Base-by-base conservation (phyloP, 2,797 vertebrate species). In the Pseudomugil gertrudae region DNA sequence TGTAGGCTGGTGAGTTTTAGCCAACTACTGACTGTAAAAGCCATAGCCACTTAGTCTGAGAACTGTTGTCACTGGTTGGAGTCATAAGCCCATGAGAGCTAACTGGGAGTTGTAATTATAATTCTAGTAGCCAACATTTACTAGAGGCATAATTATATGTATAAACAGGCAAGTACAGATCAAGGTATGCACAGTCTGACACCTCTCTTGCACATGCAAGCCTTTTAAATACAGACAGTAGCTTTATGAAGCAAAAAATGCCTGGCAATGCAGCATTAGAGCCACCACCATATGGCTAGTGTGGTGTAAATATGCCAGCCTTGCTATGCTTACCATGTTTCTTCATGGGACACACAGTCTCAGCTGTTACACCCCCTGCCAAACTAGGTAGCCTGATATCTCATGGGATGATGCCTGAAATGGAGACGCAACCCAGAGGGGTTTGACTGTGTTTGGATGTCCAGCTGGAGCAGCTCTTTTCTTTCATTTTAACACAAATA, bases 311-410 rank as follows among this genome's bases (percentile, higher is more conserved):
- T 21, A 29, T 52, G 63, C 61, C 45, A 61, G 21, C 63, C 15
- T 50, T 55, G 32, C 30, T 19, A 53, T 5, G 24, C 30, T 35
- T 27, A 17, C 70, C 59, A 74, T 69, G 43, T 60, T 55, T 57
- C 67, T 75, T 59, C 77, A 55, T 38, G 35, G 58, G 52, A 63
- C 66, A 72, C 52, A 57, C 51, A 11, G 64, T 57, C 68, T 66
- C 64, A 77, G 74, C 84, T 79, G 72, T 38, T 69, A 70, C 23
- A 58, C 74, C 70, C 32, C 43, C 72, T 79, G 80, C 84, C 79
- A 84, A 78, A 69, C 64, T 27, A 61, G 72, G 85, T 74, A 79
- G 72, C 71, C 66, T 54, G 84, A 89, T 81, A 84, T 57, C 62
- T 60, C 69, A 19, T 67, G 61, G 57, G 57, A 72, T 14, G 54